phyloP scores from a whole-genome alignment of 2,113 vertebrate species.

The Catharus fuscescens region DNA sequence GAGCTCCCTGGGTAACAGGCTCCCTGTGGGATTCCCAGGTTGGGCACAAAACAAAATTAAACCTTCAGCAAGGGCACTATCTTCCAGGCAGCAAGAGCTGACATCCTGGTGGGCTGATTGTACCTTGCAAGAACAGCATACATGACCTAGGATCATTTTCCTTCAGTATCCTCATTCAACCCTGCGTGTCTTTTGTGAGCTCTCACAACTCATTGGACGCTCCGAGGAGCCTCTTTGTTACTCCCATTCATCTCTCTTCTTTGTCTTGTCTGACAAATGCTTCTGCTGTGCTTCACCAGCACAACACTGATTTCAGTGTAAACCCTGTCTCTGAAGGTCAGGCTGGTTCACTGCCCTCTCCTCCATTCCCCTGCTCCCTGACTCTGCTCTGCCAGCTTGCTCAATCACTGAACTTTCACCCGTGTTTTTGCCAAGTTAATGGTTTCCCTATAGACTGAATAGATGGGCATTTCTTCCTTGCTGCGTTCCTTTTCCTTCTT shows the following conservation, averaged over 20 bases:
- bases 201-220: not conserved
- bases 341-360: not conserved
- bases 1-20: not conserved
- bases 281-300: not conserved
- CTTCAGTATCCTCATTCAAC: conserved; percentile 32
- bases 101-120: not conserved
- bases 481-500: conserved; percentile 11
- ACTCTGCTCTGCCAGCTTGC: fast-evolving
- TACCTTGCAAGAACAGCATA: not conserved
- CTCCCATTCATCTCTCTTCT: not conserved
- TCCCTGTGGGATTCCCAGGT: not conserved
- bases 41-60: not conserved
- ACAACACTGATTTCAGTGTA: not conserved
- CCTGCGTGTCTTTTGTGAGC: not conserved
- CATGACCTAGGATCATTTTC: not conserved
- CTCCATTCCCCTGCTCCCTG: not conserved
- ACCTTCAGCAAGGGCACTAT: not conserved
- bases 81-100: not conserved
- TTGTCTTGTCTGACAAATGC: conserved; percentile 7
- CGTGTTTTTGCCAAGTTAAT: not conserved
- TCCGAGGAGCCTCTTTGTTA: not conserved
- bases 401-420: not conserved
- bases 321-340: not conserved
- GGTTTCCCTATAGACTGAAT: not conserved
- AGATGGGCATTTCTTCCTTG: conserved; percentile 5